Percentiles rank a stretch among this genome's conserved stretches.
Evolutionary conservation across 2,113 vertebrate genomes (phyloP).

Genomic region (Rhea pennata): DNA sequence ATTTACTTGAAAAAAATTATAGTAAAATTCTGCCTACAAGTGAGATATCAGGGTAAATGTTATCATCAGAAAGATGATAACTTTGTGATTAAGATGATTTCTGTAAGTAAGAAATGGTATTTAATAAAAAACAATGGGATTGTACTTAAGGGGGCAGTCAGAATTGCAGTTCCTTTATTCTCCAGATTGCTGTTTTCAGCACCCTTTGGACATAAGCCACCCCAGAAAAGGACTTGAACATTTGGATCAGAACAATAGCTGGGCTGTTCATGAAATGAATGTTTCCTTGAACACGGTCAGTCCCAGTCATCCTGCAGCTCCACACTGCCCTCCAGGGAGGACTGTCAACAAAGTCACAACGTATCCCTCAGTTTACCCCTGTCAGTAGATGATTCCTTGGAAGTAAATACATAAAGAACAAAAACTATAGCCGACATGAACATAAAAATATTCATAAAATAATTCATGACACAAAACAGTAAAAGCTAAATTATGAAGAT

Average conservation of each 20-base stretch:
- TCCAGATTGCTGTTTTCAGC: background rate
- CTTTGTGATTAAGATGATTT: background rate
- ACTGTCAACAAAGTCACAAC: accelerated
- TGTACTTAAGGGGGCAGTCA: background rate
- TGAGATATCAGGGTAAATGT: background rate
- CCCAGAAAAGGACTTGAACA: constrained; percentile 25
- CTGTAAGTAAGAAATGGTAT: background rate
- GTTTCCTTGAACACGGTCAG: background rate
- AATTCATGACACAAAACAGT: background rate
- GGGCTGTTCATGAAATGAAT: background rate
- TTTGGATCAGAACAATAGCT: constrained; percentile 29
- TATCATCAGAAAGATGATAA: background rate
- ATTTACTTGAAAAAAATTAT: background rate
- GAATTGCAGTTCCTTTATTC: constrained; percentile 4
- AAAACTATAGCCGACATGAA: constrained; percentile 1
- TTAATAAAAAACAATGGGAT: background rate
- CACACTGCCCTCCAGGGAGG: constrained; percentile 61
- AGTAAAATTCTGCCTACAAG: background rate
- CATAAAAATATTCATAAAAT: background rate
- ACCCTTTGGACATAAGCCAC: constrained; percentile 22
- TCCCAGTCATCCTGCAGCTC: background rate
- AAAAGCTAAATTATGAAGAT: background rate
- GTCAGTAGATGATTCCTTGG: background rate
- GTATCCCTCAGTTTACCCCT: constrained; percentile 28
- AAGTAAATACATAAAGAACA: background rate